Base-by-base conservation (phyloP, 2,888 invertebrate species). In the Scaptomyza tumidula region DNA sequence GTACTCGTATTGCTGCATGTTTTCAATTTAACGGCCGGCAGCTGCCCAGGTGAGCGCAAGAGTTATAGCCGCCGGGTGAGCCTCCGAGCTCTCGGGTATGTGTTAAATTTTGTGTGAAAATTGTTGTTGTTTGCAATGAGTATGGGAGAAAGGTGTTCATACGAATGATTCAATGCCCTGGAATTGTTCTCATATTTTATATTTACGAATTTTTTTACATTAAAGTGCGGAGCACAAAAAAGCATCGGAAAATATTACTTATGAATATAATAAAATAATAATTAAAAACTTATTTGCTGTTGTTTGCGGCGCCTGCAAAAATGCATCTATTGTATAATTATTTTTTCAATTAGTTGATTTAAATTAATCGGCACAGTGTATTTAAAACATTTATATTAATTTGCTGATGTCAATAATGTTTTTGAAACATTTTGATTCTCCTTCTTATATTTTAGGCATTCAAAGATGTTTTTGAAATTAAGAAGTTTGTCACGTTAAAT, bases 81-180 rank as follows among this genome's bases (percentile, higher is more conserved):
- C 54, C 56, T 53, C 24, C 60, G 49, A 56, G 63, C 76, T 55
- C 44, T 54, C 45, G 53, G 56, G 46, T 61, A 65, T 72, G 73
- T 78, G 66, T 78, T 78, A 60, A 78, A 73, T 76, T 79, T 66
- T 49, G 64, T 78, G 75, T 78, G 73, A 69, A 75, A 60, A 75
- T 59, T 67, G 63, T 65, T 67, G 61, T 65, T 75, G 64, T 49
- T 65, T 49, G 55, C 53, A 7, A 19, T 27, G 46, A 27, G 50
- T 9, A n/a, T 39, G 49, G 50, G 35, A 33, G 9, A 10, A 10
- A 39, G 50, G 16, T 46, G 24, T 37, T 27, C 45, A 60, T 27
- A 39, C 39, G 35, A 39, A 53, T 74, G 64, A 74, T 53, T 58
- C 55, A 59, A 52, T 58, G 50, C 37, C 41, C 43, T 45, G 3